Percentiles rank a stretch among this genome's conserved stretches.
These are phyloP conservation scores for Poicephalus meyeri DNA, from an alignment of 2,113 vertebrate species.

Conservation along the genomic window DNA sequence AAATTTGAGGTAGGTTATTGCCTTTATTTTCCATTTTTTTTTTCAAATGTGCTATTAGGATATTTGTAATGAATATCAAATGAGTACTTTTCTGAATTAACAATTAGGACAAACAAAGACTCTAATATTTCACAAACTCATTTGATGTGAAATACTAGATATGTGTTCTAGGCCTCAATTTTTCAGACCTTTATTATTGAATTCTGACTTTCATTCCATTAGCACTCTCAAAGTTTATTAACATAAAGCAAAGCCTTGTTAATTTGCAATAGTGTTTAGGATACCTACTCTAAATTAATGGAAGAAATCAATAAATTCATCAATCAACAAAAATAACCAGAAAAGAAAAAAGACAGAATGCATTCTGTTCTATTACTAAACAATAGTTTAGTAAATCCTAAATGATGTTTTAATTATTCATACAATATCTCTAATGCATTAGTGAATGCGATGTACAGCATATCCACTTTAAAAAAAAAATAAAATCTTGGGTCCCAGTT, in stretches of 20 bases:
- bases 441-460: not conserved
- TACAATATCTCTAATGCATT: not conserved
- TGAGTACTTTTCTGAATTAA: not conserved
- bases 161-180: not conserved
- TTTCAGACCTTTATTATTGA: not conserved
- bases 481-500: not conserved
- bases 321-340: not conserved
- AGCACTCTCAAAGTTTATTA: slow-evolving; percentile 8
- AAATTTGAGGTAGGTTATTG: not conserved
- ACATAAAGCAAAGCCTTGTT: not conserved
- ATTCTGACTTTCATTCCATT: slow-evolving; percentile 9
- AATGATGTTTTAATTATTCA: slow-evolving; percentile 53
- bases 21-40: not conserved
- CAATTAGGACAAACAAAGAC: not conserved
- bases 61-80: not conserved
- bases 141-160: not conserved
- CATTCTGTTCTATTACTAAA: slow-evolving; percentile 18
- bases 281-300: slow-evolving; percentile 23
- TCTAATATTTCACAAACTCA: not conserved
- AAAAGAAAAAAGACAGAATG: not conserved
- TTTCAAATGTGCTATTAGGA: not conserved
- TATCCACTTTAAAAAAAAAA: not conserved
- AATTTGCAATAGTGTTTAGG: not conserved
- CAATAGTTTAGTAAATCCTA: not conserved
- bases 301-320: slow-evolving; percentile 34